Percentiles rank a stretch among this genome's conserved stretches.
These are phyloP conservation scores for Zootoca vivipara DNA, from an alignment of 2,113 vertebrate genomes.

Conservation along the genomic window DNA sequence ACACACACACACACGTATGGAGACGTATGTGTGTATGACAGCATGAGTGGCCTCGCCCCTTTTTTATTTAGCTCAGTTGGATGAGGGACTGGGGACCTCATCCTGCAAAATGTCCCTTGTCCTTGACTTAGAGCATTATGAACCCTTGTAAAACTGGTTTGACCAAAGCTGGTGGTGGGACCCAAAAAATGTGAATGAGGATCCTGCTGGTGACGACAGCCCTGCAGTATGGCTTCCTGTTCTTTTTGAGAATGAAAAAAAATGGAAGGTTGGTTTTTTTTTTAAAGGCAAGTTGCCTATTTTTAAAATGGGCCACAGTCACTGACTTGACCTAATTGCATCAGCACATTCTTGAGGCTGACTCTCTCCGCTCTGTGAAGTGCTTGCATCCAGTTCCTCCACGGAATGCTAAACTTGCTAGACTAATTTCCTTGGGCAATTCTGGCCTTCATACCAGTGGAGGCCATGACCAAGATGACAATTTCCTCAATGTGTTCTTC, in stretches of 20 bases:
- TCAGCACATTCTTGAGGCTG: not conserved
- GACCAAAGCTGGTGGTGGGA: not conserved
- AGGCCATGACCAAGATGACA: not conserved
- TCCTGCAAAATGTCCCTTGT: not conserved
- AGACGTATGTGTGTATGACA: no score
- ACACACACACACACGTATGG: no score
- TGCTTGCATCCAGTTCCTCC: not conserved
- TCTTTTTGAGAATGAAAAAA: not conserved
- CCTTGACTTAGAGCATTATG: no score
- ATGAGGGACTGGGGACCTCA: not conserved
- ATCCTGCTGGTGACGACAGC: not conserved
- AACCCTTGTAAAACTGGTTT: not conserved
- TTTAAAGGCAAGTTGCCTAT: not conserved
- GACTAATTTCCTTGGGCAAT: not conserved
- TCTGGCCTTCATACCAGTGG: not conserved
- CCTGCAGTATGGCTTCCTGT: not conserved
- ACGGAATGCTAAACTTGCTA: not conserved
- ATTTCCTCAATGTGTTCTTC: not conserved
- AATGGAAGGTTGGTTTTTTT: not conserved
- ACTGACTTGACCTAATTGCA: not conserved
- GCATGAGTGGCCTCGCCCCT: no score
- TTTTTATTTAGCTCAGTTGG: no score
- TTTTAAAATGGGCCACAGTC: not conserved
- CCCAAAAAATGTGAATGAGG: not conserved
- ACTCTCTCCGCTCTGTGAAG: conserved; percentile 8